These are phyloP conservation scores for Sarcophaga bullata DNA, from an alignment of 1,140 invertebrate genomes.

Conservation along the genomic window DNA sequence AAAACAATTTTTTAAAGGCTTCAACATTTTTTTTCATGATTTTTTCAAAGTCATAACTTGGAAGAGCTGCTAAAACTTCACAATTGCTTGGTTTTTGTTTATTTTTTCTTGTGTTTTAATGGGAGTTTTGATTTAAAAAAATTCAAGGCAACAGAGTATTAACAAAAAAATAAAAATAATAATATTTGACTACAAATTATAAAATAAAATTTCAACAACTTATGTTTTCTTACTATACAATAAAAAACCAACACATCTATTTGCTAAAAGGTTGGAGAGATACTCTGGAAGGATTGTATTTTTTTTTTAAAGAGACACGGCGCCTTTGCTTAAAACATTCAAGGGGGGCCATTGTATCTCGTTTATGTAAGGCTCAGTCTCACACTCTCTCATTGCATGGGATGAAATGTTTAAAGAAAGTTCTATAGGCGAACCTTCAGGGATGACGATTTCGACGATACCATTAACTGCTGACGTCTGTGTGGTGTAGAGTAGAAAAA, in stretches of 20 bases:
- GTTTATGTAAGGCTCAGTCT: neutral
- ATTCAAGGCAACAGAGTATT: neutral
- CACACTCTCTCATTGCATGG: neutral
- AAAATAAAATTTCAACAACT: neutral
- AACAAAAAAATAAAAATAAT: constrained; percentile 5
- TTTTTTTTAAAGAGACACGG: no score
- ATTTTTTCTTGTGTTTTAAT: no score
- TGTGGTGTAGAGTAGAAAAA: no score
- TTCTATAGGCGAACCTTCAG: neutral
- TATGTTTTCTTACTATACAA: neutral
- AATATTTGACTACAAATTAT: no score
- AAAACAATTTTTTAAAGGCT: neutral
- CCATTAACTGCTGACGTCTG: neutral
- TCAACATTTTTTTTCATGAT: neutral
- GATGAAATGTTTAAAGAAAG: neutral
- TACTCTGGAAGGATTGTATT: no score
- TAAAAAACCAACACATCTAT: neutral
- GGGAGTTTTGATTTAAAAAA: neutral
- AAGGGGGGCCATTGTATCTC: neutral
- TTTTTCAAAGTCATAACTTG: neutral
- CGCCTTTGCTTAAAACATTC: no score
- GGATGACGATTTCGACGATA: neutral
- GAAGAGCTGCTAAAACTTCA: neutral
- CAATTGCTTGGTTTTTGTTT: no score
- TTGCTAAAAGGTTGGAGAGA: no score